Conservation (phyloP, 30 jellyfish, hydroid and myxozoan genomes). For the Chrysaora quinquecirrha region DNA sequence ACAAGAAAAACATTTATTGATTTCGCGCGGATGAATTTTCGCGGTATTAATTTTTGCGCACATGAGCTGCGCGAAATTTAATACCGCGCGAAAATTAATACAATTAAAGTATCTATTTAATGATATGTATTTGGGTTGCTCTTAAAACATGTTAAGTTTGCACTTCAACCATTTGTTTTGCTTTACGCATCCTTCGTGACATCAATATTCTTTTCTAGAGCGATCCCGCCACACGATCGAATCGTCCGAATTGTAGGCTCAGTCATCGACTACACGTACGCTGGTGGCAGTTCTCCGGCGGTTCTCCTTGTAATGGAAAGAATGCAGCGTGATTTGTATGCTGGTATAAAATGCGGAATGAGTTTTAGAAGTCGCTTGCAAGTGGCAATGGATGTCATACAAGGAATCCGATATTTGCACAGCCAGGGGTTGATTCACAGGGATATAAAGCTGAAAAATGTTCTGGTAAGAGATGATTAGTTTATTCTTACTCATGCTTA, state of each 20-base stretch:
- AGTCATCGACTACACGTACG: slow-evolving; percentile 95
- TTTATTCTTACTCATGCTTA: too few species aligned
- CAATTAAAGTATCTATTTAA: too few species aligned
- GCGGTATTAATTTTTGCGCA: too few species aligned
- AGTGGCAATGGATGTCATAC: slow-evolving; percentile 97
- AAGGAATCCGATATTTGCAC: slow-evolving; percentile 94
- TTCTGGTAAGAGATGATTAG: slow-evolving; percentile 71
- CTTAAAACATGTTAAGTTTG: too few species aligned
- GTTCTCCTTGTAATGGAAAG: slow-evolving; percentile 97
- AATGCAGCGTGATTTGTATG: slow-evolving; percentile 96
- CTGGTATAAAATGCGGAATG: slow-evolving; percentile 99
- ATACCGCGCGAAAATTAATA: too few species aligned
- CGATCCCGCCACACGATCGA: slow-evolving; percentile 96
- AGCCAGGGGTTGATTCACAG: slow-evolving; percentile 98
- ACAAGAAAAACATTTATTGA: too few species aligned
- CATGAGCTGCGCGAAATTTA: too few species aligned
- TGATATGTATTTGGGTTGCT: too few species aligned
- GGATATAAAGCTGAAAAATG: slow-evolving; percentile 93
- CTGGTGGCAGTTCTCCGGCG: slow-evolving; percentile 99
- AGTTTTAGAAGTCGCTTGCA: slow-evolving; percentile 98
- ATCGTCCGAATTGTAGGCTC: slow-evolving; percentile 96
- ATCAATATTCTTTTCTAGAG: slow-evolving; percentile 73
- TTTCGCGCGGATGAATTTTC: too few species aligned
- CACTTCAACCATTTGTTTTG: too few species aligned
- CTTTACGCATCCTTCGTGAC: too few species aligned